phyloP scores from a whole-genome alignment of 1,140 invertebrate genomes.

The Conopomorpha cramerella region DNA sequence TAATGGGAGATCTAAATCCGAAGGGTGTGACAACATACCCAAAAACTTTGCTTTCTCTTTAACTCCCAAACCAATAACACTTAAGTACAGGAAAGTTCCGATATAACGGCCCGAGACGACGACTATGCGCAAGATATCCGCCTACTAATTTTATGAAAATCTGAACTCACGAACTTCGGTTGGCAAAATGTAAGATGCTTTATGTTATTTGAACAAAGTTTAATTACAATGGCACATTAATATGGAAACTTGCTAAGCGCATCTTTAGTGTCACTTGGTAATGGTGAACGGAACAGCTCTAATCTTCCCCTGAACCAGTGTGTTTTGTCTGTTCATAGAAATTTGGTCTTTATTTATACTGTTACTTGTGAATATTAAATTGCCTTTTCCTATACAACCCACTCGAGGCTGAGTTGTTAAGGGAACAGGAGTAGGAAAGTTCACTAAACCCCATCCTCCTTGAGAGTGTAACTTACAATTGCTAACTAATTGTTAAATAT shows the following conservation, averaged over 20 bases:
- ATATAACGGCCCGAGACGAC: no score
- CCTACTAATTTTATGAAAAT: slow-evolving; percentile 44
- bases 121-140: no score
- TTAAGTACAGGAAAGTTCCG: no score
- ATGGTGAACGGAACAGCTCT: background rate
- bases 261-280: background rate
- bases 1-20: no score
- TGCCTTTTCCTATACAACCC: no score
- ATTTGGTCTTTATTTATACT: background rate
- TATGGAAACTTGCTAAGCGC: background rate
- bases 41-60: background rate
- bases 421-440: no score
- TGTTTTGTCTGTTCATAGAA: background rate
- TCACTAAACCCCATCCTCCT: no score
- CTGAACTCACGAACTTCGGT: slow-evolving; percentile 17
- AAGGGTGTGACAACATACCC: background rate
- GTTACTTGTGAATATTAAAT: background rate
- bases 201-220: slow-evolving; percentile 3
- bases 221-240: background rate
- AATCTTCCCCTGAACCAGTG: background rate
- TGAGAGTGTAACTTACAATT: no score
- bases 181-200: slow-evolving; percentile 13
- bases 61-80: slow-evolving; percentile 5
- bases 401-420: no score
- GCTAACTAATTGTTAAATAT: no score